A percentile compares a stretch with the other conserved stretches of the same genome.
phyloP scores from a whole-genome alignment of 2,888 invertebrate species.

The Heliconius cydno region DNA sequence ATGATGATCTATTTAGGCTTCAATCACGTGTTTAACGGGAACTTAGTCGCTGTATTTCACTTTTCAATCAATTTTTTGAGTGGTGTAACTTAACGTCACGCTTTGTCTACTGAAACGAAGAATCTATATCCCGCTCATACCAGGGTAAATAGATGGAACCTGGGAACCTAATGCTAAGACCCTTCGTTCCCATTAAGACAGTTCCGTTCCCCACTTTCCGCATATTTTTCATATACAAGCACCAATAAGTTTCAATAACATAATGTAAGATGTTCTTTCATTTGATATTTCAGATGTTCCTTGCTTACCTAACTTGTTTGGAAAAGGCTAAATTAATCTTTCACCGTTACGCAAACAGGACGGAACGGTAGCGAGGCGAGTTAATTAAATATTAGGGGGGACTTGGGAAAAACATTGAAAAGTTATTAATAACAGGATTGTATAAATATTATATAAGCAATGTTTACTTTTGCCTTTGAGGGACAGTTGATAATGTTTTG shows the following conservation, averaged over 20 bases:
- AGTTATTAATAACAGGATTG: constrained; percentile 14
- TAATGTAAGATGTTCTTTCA: not conserved
- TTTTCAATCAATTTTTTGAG: too few relatives aligned
- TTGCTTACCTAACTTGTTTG: constrained; percentile 21
- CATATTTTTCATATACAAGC: not conserved
- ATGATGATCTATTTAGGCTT: too few relatives aligned
- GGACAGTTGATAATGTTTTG: not conserved
- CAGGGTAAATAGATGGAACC: too few relatives aligned
- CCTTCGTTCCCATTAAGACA: too few relatives aligned
- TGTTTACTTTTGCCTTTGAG: not conserved
- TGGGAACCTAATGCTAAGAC: too few relatives aligned
- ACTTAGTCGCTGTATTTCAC: too few relatives aligned
- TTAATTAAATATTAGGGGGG: constrained; percentile 25
- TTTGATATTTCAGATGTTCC: constrained; percentile 15
- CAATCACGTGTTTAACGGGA: too few relatives aligned
- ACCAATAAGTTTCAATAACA: not conserved
- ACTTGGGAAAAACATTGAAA: constrained; percentile 17
- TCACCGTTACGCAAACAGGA: constrained; percentile 20
- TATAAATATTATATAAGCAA: not conserved
- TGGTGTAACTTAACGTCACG: too few relatives aligned
- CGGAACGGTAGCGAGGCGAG: constrained; percentile 6
- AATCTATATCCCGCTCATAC: too few relatives aligned
- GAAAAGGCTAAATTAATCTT: constrained; percentile 22
- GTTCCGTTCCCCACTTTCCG: too few relatives aligned
- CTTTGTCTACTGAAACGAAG: too few relatives aligned